Evolutionary conservation across 2,113 vertebrate species (phyloP), one percentile per base, ranked within the genome.

Genomic region (Mohoua ochrocephala): DNA sequence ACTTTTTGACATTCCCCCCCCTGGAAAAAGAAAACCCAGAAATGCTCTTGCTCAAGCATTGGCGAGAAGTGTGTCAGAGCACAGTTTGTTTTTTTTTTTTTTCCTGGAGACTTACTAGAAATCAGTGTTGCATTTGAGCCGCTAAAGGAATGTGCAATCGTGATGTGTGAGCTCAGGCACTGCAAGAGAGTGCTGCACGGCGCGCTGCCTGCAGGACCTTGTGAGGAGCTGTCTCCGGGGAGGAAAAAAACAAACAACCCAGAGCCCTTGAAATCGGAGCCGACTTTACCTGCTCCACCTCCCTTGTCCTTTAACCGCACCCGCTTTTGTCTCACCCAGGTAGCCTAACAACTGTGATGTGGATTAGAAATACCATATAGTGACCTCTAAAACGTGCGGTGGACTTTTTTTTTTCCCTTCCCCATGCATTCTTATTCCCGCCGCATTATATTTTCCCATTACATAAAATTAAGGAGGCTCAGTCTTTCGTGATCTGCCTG

Each of bases 381-480:
- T 92, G 89, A 96, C 96, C 92, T 96, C 95, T 74, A 94, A 92
- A 87, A 87, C n/a, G 15, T 86, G 88, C 37, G 20, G 74, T 45
- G 64, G 83, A 65, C 17, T 23, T 56, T 68, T 85, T 69, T 31
- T 39, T 27, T 21, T 7, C 0, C 3, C 9, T 37, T 45, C 49
- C 23, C 17, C 13, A 1, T 15, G 75, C 75, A 19, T 70, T 68
- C 57, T 35, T 60, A 61, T 68, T 79, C 80, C 78, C 50, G 28
- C 52, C 31, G 77, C 74, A 73, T 77, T 49, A 24, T 63, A 83
- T 88, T 89, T 91, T 75, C 76, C 49, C 63, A 30, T 91, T 87
- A 82, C 70, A 68, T 80, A 81, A 89, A 95, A 85, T 78, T 59
- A 82, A 84, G 89, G 77, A 77, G 39, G 28, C 39, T 94, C 79